Conservation (phyloP, 2,888 invertebrate species). For the Lacanobia oleracea region DNA sequence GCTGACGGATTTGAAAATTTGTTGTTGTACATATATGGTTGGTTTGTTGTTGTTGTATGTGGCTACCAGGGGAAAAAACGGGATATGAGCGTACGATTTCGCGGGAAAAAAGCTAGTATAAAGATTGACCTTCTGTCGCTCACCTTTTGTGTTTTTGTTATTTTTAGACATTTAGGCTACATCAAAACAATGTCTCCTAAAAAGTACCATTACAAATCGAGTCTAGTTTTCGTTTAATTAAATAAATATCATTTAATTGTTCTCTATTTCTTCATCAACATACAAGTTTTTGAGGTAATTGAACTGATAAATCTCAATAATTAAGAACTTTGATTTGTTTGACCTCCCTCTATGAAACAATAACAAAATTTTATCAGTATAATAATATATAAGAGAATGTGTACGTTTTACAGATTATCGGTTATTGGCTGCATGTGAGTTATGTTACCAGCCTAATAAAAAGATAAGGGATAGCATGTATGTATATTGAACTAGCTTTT, state of each 20-base stretch:
- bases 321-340: conserved; percentile 21
- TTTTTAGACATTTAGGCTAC: not conserved
- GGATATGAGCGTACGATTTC: too few relatives aligned
- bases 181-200: not conserved
- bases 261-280: not conserved
- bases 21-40: too few relatives aligned
- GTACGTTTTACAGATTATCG: conserved; percentile 10
- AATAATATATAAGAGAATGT: not conserved
- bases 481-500: not conserved
- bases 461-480: conserved; percentile 17
- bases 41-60: too few relatives aligned
- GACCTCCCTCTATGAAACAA: conserved; percentile 10
- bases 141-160: not conserved
- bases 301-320: conserved; percentile 19
- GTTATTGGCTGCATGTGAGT: conserved; percentile 5
- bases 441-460: conserved; percentile 12
- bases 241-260: conserved; percentile 14
- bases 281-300: conserved; percentile 8
- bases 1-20: too few relatives aligned
- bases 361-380: conserved; percentile 27
- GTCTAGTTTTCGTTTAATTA: conserved; percentile 18
- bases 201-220: not conserved
- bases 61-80: too few relatives aligned
- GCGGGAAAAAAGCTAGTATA: too few relatives aligned
- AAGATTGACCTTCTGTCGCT: not conserved